Percentiles rank a stretch among this genome's conserved stretches.
Conservation (phyloP, 2,797 vertebrate species). For the Microctenopoma steveboyesi region DNA sequence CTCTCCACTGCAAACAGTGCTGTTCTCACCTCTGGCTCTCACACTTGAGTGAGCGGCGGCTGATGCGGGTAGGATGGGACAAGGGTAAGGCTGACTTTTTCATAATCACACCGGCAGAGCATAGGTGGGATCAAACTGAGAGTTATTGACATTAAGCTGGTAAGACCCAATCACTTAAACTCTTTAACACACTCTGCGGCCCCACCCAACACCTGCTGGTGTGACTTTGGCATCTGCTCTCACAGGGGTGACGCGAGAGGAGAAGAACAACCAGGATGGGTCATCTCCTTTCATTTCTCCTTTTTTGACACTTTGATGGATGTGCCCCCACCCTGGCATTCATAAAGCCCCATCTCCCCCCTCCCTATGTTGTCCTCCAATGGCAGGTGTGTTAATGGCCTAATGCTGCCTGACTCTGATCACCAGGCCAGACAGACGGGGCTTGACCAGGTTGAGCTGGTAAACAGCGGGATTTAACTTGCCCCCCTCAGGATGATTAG, state of each 20-base stretch:
- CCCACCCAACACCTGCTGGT: conserved; percentile 23
- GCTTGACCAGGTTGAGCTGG: conserved; percentile 57
- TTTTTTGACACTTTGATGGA: conserved; percentile 48
- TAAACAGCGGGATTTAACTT: conserved; percentile 73
- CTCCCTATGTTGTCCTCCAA: background rate
- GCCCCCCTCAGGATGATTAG: conserved; percentile 68
- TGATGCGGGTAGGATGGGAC: conserved; percentile 23
- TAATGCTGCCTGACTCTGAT: conserved; percentile 50
- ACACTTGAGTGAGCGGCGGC: conserved; percentile 35
- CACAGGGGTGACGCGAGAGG: conserved; percentile 12
- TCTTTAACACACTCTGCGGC: conserved; percentile 64
- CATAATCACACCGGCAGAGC: conserved; percentile 31
- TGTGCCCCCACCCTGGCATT: conserved; percentile 4
- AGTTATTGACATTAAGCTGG: conserved; percentile 76
- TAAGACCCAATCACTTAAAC: conserved; percentile 77
- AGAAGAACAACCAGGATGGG: conserved; percentile 32
- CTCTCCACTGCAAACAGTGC: conserved; percentile 8
- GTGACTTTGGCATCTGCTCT: conserved; percentile 66
- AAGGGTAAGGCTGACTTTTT: background rate
- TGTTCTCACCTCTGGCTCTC: conserved; percentile 49
- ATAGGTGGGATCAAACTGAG: conserved; percentile 67
- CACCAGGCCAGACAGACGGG: conserved; percentile 63
- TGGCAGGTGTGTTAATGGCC: conserved; percentile 65
- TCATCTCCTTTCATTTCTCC: conserved; percentile 29
- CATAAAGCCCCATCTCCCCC: background rate